Evolutionary conservation across 2,113 vertebrate species (phyloP), one percentile per base, ranked within the genome.

Genomic region (Naja naja): DNA sequence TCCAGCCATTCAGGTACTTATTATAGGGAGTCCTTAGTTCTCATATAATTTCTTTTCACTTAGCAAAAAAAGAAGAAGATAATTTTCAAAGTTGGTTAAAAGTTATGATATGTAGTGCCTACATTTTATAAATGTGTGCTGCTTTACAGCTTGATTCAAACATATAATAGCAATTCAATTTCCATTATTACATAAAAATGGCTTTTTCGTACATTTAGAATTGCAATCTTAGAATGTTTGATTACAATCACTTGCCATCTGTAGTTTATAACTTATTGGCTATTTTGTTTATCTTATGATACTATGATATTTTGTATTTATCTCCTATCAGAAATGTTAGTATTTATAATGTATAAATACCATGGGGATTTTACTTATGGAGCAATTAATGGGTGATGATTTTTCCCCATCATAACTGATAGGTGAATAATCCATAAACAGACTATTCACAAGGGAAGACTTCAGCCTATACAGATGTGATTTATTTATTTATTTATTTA

Each of bases 361-460:
- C 25, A 56, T 94, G 90, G 89, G 91, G 93, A 89, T 86, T 93
- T 89, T 74, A 86, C 45, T 93, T 58, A 91, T 8, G 3, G 90
- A 34, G 53, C 53, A 93, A n/a, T 91, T 85, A 91, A 91, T 16
- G 56, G 23, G 30, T 94, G 93, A 0, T 27, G 52, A 89, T 91
- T 18, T 93, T 92, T 45, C 52, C 45, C 92, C 92, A 16, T 95
- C 93, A 92, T 34, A 86, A 91, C n/a, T 25, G 30, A 14, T 91
- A 94, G 91, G 94, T 94, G 96, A 96, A 97, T 96, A 96, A 95
- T 94, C 90, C 49, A 0, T 89, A 53, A 22, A 94, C 92, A 93
- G 96, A 95, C 94, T 87, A 92, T 88, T 94, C 92, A 91, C 0
- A 5, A 92, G 90, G 90, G 89, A 95, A 95, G 86, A 91, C 54